phyloP scores from a whole-genome alignment of 2,113 vertebrate species.

The Aspiorhynchus laticeps region DNA sequence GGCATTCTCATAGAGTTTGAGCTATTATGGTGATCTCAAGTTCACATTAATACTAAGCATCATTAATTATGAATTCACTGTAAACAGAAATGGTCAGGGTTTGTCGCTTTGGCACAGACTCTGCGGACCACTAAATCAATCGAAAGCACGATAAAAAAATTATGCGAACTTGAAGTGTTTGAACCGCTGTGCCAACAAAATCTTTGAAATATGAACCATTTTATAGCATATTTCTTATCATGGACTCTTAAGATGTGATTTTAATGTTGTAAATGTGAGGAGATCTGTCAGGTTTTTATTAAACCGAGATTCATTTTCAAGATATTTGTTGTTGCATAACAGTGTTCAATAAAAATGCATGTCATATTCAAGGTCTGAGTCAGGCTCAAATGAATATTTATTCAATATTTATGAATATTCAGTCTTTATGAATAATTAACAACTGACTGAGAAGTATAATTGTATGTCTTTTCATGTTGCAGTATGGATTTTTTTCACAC shows the following conservation, averaged over 20 bases:
- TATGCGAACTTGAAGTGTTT: constrained; percentile 28
- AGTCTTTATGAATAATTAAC: constrained; percentile 29
- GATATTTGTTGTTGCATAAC: not conserved
- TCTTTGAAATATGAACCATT: constrained; percentile 13
- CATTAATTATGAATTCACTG: constrained; percentile 32
- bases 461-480: not conserved
- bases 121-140: constrained; percentile 16
- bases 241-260: not conserved
- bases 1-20: not conserved
- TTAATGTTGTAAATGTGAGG: not conserved
- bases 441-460: not conserved
- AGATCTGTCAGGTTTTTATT: not conserved
- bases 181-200: constrained; percentile 18
- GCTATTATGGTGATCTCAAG: not conserved
- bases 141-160: constrained; percentile 38
- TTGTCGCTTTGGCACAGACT: constrained; percentile 31
- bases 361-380: constrained; percentile 1
- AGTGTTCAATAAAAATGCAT: not conserved
- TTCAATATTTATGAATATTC: constrained; percentile 8
- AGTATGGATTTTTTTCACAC: not conserved
- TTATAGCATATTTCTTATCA: not conserved
- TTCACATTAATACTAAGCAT: constrained; percentile 22
- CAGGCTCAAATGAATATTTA: not conserved
- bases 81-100: constrained; percentile 30
- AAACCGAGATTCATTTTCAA: not conserved